Evolutionary conservation across 2,113 vertebrate species (phyloP).

Genomic region (Aptenodytes forsteri): DNA sequence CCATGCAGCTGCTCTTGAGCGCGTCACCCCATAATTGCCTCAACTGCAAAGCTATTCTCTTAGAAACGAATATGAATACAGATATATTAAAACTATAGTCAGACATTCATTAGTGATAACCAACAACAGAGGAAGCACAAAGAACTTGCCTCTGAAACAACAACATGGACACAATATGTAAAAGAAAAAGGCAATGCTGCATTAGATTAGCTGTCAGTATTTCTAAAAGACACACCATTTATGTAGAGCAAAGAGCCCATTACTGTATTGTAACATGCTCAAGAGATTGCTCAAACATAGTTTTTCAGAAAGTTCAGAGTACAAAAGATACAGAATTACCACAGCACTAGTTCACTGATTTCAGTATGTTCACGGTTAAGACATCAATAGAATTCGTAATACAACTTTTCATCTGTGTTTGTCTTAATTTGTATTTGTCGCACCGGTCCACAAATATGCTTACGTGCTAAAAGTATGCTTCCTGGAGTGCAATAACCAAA

Average conservation of each 20-base stretch:
- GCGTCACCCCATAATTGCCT: background rate
- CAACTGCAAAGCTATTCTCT: background rate
- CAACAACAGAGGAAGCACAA: background rate
- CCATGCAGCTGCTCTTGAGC: background rate
- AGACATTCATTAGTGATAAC: background rate
- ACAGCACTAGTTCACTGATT: background rate
- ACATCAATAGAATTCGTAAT: background rate
- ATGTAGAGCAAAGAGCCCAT: background rate
- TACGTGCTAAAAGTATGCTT: background rate
- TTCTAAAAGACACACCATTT: background rate
- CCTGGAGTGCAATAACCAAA: background rate
- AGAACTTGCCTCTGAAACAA: background rate
- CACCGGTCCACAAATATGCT: background rate
- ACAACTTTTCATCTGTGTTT: too few relatives aligned
- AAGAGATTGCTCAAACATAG: background rate
- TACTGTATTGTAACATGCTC: background rate
- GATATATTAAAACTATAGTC: background rate
- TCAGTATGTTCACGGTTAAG: background rate
- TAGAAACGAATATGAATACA: background rate
- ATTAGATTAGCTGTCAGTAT: background rate
- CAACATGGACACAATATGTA: background rate
- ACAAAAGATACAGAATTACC: background rate
- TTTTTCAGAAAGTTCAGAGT: background rate
- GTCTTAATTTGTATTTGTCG: background rate
- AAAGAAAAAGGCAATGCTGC: background rate